phyloP scores from a whole-genome alignment of 1,140 invertebrate genomes.

The Philotrypesis tridentata region DNA sequence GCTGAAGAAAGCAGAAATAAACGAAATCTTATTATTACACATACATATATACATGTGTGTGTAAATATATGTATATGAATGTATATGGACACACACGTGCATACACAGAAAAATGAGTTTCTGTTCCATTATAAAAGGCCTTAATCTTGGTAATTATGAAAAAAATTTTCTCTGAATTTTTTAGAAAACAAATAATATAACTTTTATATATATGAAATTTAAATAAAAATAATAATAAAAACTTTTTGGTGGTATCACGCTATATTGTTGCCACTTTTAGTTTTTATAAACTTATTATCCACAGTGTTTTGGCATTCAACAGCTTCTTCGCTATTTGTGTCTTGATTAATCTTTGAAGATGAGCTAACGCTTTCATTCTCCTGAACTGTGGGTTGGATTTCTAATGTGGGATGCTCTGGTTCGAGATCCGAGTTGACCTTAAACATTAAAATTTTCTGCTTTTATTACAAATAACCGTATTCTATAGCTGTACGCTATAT shows the following conservation, averaged over 20 bases:
- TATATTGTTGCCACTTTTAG: slow-evolving; percentile 81
- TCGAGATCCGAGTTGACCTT: slow-evolving; percentile 79
- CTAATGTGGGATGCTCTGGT: slow-evolving; percentile 77
- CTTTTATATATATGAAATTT: neutral
- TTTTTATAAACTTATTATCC: slow-evolving; percentile 77
- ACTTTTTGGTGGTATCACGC: slow-evolving; percentile 73
- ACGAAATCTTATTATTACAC: neutral
- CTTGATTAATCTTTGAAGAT: slow-evolving; percentile 77
- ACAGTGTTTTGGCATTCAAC: slow-evolving; percentile 76
- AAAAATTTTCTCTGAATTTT: neutral
- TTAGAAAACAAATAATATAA: neutral
- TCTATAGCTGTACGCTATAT: too few relatives aligned
- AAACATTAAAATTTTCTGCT: slow-evolving; percentile 52
- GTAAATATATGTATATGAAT: neutral
- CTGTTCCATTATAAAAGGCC: neutral
- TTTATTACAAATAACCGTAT: slow-evolving; percentile 48
- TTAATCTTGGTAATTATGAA: neutral
- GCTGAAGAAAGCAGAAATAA: neutral
- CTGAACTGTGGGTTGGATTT: slow-evolving; percentile 73
- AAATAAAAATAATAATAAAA: neutral
- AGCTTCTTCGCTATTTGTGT: slow-evolving; percentile 69
- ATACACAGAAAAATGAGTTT: neutral
- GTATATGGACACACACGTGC: too few relatives aligned
- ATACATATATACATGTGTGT: neutral
- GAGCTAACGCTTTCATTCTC: slow-evolving; percentile 76